Evolutionary conservation across 2,888 invertebrate species (phyloP).

Genomic region (Amiota minor): DNA sequence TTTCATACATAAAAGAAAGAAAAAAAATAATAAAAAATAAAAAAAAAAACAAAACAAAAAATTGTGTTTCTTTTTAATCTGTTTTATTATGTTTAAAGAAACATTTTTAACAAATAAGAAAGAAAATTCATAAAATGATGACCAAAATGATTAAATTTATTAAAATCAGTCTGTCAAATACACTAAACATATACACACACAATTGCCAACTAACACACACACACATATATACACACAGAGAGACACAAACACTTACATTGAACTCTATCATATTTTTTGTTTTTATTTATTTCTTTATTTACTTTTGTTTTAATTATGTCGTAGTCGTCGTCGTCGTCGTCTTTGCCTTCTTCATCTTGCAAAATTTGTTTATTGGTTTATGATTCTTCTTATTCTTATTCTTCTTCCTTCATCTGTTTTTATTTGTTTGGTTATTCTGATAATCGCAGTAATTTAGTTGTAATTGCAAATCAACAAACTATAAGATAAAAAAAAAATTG

Average conservation of each 20-base stretch:
- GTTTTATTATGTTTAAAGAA: too few species aligned
- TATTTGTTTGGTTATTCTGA: slow-evolving; percentile 52
- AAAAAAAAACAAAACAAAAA: slow-evolving; percentile 42
- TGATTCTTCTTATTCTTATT: not conserved
- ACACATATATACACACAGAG: not conserved
- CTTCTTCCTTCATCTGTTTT: slow-evolving; percentile 48
- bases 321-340: slow-evolving; percentile 29
- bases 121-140: too few species aligned
- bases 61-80: not conserved
- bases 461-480: slow-evolving; percentile 42
- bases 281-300: slow-evolving; percentile 22
- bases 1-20: slow-evolving; percentile 25
- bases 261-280: not conserved
- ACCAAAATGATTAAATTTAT: too few species aligned
- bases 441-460: slow-evolving; percentile 68
- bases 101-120: too few species aligned
- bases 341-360: slow-evolving; percentile 24
- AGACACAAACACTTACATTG: too few species aligned
- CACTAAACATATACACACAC: too few species aligned
- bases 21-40: slow-evolving; percentile 36
- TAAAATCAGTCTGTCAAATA: too few species aligned
- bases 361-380: too few species aligned
- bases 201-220: too few species aligned
- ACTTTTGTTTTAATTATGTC: slow-evolving; percentile 34
- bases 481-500: too few species aligned